Evolutionary conservation across 2,113 vertebrate genomes (phyloP), one percentile per base, ranked within the genome.

Genomic region (Hippocampus barbouri): DNA sequence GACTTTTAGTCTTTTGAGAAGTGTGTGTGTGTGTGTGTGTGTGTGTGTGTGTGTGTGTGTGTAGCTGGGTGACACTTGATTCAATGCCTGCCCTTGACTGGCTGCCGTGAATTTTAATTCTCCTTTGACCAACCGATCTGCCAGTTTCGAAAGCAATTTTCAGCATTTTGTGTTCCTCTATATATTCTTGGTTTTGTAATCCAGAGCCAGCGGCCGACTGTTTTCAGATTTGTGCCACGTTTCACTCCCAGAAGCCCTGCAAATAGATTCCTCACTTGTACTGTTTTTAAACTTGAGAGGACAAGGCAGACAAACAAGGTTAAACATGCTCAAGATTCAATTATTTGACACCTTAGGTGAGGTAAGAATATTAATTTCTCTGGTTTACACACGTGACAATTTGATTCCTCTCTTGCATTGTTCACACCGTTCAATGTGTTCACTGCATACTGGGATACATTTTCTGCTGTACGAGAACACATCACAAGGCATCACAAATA

Each of bases 201-300:
- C 59, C 59, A 61, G 27, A 34, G 27, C 15, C 27, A 61, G 27
- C 8, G 27, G 27, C 59, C 59, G 16, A 61, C 5, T 4, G 7
- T 61, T 61, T 61, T 12, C 27, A 30, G 59, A 61, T 34, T 61
- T 34, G 27, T 30, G 6, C 59, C 59, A 34, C 27, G 7, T 61
- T 61, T 61, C 25, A 61, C 27, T 16, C 15, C 27, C 27, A 61
- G 27, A 34, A 30, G 15, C 27, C 15, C 9, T 38, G 15, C 59
- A 61, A 61, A 61, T 61, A 34, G 59, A 61, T 34, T 61, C 59
- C 27, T 61, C 15, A 61, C 14, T 61, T 61, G 59, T 34, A 18
- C 7, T 18, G 59, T 61, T 61, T 61, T 61, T 27, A 34, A 61
- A 61, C 16, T 34, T 34, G 27, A 61, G 59, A 59, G 56, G 56